A percentile compares a stretch with the other conserved stretches of the same genome.
Evolutionary conservation across 2,797 vertebrate genomes (phyloP).

Genomic region (Stomatorhinus walkeri): DNA sequence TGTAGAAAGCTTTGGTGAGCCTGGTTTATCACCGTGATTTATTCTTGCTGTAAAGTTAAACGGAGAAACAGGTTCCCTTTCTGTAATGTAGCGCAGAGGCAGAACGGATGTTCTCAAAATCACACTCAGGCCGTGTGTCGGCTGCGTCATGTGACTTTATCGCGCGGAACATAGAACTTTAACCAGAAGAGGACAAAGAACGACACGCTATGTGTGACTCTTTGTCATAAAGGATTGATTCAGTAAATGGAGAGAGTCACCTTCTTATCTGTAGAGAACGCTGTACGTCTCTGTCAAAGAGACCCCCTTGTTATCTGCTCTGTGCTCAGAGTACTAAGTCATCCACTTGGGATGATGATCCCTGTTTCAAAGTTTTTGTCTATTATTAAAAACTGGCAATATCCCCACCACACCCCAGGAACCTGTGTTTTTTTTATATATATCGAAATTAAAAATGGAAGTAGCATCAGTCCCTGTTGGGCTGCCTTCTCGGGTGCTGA

Average conservation of each 20-base stretch:
- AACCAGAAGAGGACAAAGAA: neutral
- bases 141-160: neutral
- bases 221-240: neutral
- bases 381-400: neutral
- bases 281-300: neutral
- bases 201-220: neutral
- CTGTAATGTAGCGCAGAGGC: neutral
- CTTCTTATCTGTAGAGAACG: neutral
- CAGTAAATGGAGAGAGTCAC: neutral
- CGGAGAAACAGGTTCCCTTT: neutral
- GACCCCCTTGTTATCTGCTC: neutral
- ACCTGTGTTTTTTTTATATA: neutral
- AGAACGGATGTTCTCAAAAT: neutral
- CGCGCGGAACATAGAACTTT: neutral
- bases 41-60: neutral
- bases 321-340: neutral
- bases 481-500: neutral
- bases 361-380: neutral
- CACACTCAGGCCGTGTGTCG: neutral
- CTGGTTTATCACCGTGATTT: neutral
- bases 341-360: neutral
- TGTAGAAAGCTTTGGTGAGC: neutral
- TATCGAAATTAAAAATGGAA: neutral
- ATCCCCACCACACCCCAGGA: neutral
- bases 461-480: neutral